Conservation (phyloP, 2,113 vertebrate genomes). For the Chaetodon auriga region DNA sequence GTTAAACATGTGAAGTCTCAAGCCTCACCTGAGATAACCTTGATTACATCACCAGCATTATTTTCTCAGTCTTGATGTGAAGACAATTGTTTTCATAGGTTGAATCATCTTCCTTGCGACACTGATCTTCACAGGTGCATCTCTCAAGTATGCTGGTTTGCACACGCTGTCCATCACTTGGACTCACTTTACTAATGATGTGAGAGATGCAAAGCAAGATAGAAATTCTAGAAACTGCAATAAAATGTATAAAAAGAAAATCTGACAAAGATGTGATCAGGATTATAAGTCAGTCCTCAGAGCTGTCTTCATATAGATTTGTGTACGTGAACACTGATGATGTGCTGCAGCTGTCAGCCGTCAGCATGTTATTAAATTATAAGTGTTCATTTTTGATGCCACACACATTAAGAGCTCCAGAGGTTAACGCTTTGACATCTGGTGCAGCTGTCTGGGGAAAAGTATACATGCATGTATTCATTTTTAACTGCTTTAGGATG, state of each 20-base stretch:
- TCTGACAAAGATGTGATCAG: background rate
- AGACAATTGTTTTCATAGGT: too few relatives aligned
- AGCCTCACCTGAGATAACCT: background rate
- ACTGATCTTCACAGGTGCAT: background rate
- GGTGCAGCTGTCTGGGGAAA: background rate
- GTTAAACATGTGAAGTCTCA: background rate
- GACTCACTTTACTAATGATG: background rate
- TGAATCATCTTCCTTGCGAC: too few relatives aligned
- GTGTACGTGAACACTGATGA: background rate
- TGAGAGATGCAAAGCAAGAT: too few relatives aligned
- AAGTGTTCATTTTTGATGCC: background rate
- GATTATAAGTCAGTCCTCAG: background rate
- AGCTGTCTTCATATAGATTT: background rate
- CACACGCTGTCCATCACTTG: background rate
- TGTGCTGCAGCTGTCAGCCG: background rate
- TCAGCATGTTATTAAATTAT: background rate
- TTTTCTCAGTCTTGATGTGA: too few relatives aligned
- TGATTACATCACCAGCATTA: background rate
- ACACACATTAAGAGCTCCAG: conserved; percentile 3
- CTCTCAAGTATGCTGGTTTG: background rate
- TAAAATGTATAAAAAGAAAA: background rate
- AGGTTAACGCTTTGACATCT: background rate
- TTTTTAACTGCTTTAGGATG: background rate
- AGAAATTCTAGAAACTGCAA: background rate
- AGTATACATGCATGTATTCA: background rate